These are phyloP conservation scores for Gavialis gangeticus DNA, from an alignment of 2,113 vertebrate species.

Conservation along the genomic window DNA sequence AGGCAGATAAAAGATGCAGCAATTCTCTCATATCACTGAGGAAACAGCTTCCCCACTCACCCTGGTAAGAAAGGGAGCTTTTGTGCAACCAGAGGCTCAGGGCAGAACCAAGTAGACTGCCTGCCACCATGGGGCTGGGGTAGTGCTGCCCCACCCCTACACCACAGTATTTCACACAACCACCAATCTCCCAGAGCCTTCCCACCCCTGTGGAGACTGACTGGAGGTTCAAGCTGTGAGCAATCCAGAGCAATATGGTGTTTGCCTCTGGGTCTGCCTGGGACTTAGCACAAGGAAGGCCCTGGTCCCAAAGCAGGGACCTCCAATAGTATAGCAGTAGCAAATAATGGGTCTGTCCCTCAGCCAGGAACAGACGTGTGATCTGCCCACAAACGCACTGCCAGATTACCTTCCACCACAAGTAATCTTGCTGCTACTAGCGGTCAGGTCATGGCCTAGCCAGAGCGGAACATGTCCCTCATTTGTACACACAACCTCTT, in stretches of 20 bases:
- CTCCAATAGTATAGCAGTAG: not conserved
- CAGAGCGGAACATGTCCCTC: not conserved
- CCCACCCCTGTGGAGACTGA: not conserved
- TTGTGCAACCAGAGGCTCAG: not conserved
- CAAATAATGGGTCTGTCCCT: not conserved
- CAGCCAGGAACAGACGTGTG: not conserved
- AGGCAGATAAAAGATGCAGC: not conserved
- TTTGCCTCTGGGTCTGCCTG: not conserved
- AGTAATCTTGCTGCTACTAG: too few species aligned
- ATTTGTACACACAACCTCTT: too few species aligned
- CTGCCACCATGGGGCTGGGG: not conserved
- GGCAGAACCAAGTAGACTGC: not conserved
- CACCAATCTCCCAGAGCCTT: not conserved
- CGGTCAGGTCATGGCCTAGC: not conserved
- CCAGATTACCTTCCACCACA: too few species aligned
- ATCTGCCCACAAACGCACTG: not conserved
- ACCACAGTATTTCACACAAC: not conserved
- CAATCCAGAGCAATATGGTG: not conserved
- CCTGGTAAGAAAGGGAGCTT: not conserved
- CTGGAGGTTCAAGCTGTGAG: too few species aligned
- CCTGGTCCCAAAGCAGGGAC: constrained; percentile 2
- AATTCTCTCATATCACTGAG: not conserved
- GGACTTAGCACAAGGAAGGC: not conserved
- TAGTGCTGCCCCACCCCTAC: not conserved
- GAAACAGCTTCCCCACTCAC: not conserved